Percentiles rank a stretch among this genome's conserved stretches.
These are phyloP conservation scores for Rhopalosiphum nymphaeae DNA, from an alignment of 2,888 invertebrate genomes.

Conservation along the genomic window DNA sequence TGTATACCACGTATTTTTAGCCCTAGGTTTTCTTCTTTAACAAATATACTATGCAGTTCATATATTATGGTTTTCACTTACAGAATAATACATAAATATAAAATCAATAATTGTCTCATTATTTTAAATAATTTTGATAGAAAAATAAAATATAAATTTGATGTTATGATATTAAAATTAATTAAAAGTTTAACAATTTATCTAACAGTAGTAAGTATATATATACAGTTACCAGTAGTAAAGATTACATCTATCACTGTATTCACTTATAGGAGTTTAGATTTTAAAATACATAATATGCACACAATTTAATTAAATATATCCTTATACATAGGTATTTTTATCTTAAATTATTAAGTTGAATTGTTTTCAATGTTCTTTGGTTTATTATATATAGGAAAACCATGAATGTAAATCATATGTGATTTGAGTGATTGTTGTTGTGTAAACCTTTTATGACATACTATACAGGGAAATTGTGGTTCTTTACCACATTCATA, in stretches of 20 bases:
- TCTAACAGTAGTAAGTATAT: not conserved
- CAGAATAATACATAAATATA: not conserved
- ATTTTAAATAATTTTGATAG: not conserved
- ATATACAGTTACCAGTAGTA: not conserved
- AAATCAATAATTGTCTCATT: not conserved
- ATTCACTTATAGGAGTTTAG: not conserved
- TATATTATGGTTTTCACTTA: not conserved
- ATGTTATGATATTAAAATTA: not conserved
- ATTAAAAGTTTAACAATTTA: not conserved
- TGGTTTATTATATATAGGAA: slow-evolving; percentile 25
- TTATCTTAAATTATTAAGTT: slow-evolving; percentile 1
- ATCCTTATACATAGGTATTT: not conserved
- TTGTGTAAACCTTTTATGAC: slow-evolving; percentile 68
- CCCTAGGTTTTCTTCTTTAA: not conserved
- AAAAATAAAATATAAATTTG: not conserved
- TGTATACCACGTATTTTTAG: too few species aligned
- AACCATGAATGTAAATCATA: slow-evolving; percentile 67
- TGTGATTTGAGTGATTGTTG: slow-evolving; percentile 69
- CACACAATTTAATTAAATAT: not conserved
- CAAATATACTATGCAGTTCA: not conserved
- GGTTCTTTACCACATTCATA: slow-evolving; percentile 69
- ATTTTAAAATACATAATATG: not conserved
- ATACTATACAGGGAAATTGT: slow-evolving; percentile 69
- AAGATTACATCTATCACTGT: not conserved
- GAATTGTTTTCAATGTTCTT: slow-evolving; percentile 9